Percentiles rank a stretch among this genome's conserved stretches.
Evolutionary conservation across 1,140 invertebrate species (phyloP).

Genomic region (Camponotus vicinus): DNA sequence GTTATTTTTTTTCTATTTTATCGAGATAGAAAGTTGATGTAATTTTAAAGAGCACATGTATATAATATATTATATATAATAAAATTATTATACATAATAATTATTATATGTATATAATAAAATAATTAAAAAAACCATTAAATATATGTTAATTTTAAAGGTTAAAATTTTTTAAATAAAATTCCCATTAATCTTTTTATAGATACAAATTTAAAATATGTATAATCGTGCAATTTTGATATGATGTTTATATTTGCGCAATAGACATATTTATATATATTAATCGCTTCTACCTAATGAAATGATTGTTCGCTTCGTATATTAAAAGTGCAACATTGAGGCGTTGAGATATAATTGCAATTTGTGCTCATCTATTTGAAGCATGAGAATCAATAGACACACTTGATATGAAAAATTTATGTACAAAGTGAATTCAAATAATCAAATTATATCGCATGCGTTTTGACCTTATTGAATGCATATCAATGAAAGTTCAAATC

Average conservation of each 20-base stretch:
- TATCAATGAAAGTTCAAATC: neutral
- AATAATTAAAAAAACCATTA: too few species aligned
- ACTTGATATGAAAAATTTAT: too few species aligned
- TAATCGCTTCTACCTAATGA: neutral
- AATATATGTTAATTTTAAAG: neutral
- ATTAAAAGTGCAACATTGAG: neutral
- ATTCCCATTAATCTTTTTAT: neutral
- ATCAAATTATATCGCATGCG: too few species aligned
- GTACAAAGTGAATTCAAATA: too few species aligned
- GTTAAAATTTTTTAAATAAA: neutral
- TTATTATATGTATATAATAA: too few species aligned
- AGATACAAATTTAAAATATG: neutral
- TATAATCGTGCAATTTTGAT: neutral
- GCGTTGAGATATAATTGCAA: neutral
- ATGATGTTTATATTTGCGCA: neutral
- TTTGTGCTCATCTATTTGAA: too few species aligned
- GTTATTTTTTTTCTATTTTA: neutral
- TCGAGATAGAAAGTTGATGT: too few species aligned
- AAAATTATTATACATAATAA: too few species aligned
- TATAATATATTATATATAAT: too few species aligned
- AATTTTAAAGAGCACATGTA: too few species aligned
- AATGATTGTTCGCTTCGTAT: neutral
- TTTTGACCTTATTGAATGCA: too few species aligned
- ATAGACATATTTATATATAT: slow-evolving; percentile 14
- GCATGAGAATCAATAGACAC: too few species aligned